Percentiles rank a stretch among this genome's conserved stretches.
These are phyloP conservation scores for Melipona quadrifasciata DNA, from an alignment of 1,140 invertebrate genomes.

Conservation along the genomic window DNA sequence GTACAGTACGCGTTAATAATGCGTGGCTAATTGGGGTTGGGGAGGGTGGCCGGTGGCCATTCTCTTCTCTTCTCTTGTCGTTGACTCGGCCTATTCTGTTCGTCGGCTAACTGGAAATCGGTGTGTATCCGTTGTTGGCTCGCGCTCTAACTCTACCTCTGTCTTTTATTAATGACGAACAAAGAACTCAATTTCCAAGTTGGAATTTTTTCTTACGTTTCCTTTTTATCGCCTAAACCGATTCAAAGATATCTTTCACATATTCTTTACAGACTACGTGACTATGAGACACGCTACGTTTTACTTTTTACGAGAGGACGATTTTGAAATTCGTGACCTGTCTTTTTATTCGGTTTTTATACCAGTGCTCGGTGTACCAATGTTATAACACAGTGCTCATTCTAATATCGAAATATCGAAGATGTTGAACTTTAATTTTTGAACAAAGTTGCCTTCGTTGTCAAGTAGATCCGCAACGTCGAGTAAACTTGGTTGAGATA, in stretches of 20 bases:
- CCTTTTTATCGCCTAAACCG: no score
- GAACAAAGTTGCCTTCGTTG: no score
- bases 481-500: background rate
- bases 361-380: no score
- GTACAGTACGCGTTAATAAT: constrained; percentile 66
- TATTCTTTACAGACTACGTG: background rate
- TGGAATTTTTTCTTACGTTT: background rate
- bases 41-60: background rate
- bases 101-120: constrained; percentile 44
- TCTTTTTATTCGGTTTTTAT: background rate
- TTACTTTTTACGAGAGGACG: background rate
- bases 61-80: constrained; percentile 46
- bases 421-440: no score
- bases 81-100: constrained; percentile 59
- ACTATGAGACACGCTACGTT: background rate
- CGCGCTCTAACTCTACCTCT: constrained; percentile 22
- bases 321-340: background rate
- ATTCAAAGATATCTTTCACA: background rate
- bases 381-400: no score
- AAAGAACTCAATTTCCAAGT: background rate
- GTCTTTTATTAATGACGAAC: constrained; percentile 13
- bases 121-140: constrained; percentile 34
- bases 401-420: background rate
- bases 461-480: no score
- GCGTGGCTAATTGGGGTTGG: constrained; percentile 61